phyloP scores from a whole-genome alignment of 2,888 invertebrate genomes.

The Piscicola geometra region DNA sequence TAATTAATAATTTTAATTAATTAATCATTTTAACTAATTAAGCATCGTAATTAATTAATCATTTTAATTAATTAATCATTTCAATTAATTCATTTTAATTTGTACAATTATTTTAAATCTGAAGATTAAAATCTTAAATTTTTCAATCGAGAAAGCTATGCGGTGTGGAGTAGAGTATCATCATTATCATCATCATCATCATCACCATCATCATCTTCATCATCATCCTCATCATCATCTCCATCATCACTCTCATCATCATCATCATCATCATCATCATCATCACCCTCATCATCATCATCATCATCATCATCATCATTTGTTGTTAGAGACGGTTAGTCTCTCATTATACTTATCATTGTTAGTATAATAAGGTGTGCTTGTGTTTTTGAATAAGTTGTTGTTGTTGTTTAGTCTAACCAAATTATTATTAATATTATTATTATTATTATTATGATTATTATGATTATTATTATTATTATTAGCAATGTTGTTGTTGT shows the following conservation, averaged over 20 bases:
- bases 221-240: background rate
- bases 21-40: too few species aligned
- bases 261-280: background rate
- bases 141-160: too few species aligned
- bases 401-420: background rate
- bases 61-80: too few species aligned
- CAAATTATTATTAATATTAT: background rate
- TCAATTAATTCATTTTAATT: too few species aligned
- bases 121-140: too few species aligned
- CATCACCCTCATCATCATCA: constrained; percentile 7
- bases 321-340: too few species aligned
- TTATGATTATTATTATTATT: constrained; percentile 12
- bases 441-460: background rate
- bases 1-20: too few species aligned
- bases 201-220: background rate
- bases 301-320: background rate
- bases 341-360: background rate
- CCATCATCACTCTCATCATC: background rate
- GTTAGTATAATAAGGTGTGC: constrained; percentile 4
- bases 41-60: too few species aligned
- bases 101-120: too few species aligned
- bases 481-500: background rate
- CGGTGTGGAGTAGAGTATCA: too few species aligned
- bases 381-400: background rate
- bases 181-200: too few species aligned